A percentile compares a stretch with the other conserved stretches of the same genome.
phyloP scores from a whole-genome alignment of 2,888 invertebrate species.

The Gymnoscelis rufifasciata region DNA sequence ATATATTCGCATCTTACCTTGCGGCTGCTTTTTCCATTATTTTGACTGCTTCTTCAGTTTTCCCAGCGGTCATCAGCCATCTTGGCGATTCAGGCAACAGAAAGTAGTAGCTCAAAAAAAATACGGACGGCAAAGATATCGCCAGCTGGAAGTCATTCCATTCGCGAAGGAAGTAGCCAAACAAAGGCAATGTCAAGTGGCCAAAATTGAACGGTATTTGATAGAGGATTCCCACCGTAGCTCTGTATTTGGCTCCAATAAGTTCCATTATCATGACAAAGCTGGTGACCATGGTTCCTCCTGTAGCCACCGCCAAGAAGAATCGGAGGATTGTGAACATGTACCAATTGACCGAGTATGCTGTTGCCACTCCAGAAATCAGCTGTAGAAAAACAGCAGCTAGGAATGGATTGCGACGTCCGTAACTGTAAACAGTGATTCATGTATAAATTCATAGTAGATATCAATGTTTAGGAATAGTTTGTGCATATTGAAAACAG shows the following conservation, averaged over 20 bases:
- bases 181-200: slow-evolving; percentile 80
- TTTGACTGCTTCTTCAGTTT: slow-evolving; percentile 80
- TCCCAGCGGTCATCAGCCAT: slow-evolving; percentile 87
- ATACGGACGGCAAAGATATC: slow-evolving; percentile 80
- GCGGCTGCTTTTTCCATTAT: slow-evolving; percentile 84
- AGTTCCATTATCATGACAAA: slow-evolving; percentile 85
- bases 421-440: slow-evolving; percentile 82
- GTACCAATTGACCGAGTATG: slow-evolving; percentile 83
- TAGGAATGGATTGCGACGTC: slow-evolving; percentile 86
- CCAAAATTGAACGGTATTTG: slow-evolving; percentile 85
- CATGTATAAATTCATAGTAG: too few relatives aligned
- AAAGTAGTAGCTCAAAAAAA: slow-evolving; percentile 84
- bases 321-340: slow-evolving; percentile 84
- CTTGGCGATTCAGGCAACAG: slow-evolving; percentile 89
- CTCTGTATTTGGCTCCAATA: slow-evolving; percentile 79
- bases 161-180: slow-evolving; percentile 82
- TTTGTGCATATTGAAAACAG: too few relatives aligned
- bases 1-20: slow-evolving; percentile 48
- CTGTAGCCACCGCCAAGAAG: slow-evolving; percentile 86
- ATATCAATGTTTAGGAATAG: background rate
- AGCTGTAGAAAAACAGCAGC: slow-evolving; percentile 86
- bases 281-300: slow-evolving; percentile 90
- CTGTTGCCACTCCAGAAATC: slow-evolving; percentile 83
- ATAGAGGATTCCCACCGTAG: slow-evolving; percentile 84
- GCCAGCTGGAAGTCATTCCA: slow-evolving; percentile 84